Conservation (phyloP, 2,113 vertebrate genomes). For the Python bivittatus region DNA sequence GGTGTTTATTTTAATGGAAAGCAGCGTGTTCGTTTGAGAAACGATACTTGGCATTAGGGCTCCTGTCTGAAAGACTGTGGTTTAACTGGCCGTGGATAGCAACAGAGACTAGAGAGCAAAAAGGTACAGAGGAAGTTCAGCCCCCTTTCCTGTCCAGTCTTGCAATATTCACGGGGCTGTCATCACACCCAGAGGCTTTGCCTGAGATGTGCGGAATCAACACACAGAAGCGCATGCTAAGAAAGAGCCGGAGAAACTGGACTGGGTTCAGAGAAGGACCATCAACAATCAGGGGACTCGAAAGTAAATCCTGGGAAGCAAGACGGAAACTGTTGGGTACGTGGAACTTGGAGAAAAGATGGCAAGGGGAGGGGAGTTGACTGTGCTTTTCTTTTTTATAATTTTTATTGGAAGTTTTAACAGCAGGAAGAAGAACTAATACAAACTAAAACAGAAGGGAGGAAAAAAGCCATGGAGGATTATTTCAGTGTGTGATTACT, state of each 20-base stretch:
- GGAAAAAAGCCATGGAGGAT: too few species aligned
- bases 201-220: neutral
- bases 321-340: neutral
- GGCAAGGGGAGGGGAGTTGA: neutral
- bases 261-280: neutral
- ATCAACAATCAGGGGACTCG: neutral
- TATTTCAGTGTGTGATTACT: too few species aligned
- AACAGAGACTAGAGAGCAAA: neutral
- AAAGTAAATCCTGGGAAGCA: neutral
- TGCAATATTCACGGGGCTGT: neutral
- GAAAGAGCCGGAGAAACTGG: neutral
- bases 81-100: neutral
- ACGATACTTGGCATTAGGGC: neutral
- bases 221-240: neutral
- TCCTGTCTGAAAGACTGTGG: neutral
- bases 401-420: too few species aligned
- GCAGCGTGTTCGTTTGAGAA: neutral
- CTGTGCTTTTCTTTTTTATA: too few species aligned
- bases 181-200: neutral
- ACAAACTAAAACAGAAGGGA: too few species aligned
- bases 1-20: neutral
- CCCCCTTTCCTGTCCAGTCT: neutral
- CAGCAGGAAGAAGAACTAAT: too few species aligned
- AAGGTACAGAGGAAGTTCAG: neutral
- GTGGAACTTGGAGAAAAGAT: neutral